Conservation (phyloP, 2,888 invertebrate genomes). For the Eristalis pertinax region DNA sequence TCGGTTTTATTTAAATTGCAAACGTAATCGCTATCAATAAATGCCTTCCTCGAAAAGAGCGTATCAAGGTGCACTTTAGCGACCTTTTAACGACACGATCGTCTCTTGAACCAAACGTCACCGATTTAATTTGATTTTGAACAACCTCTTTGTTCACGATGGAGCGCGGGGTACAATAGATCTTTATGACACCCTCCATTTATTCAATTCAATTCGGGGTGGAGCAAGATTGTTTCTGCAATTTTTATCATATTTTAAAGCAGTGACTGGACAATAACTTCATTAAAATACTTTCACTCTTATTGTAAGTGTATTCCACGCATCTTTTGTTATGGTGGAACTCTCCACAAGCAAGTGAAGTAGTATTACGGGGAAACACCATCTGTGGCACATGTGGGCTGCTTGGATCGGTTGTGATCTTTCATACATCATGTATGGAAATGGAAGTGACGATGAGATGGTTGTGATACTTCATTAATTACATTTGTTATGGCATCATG, state of each 20-base stretch:
- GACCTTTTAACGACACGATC: too few relatives aligned
- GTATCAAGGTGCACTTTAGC: too few relatives aligned
- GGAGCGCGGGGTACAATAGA: too few relatives aligned
- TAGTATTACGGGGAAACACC: neutral
- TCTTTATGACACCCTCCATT: too few relatives aligned
- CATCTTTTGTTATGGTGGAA: neutral
- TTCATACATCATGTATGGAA: neutral
- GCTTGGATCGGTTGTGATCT: neutral
- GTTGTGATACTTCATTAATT: slow-evolving; percentile 4
- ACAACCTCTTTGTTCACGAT: too few relatives aligned
- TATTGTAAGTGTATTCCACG: neutral
- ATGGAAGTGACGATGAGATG: neutral
- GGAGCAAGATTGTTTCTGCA: neutral
- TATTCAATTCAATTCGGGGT: too few relatives aligned
- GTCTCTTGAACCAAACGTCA: too few relatives aligned
- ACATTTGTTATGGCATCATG: neutral
- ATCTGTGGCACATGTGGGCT: slow-evolving; percentile 2
- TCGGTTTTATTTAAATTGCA: too few relatives aligned
- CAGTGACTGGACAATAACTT: neutral
- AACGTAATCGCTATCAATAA: too few relatives aligned
- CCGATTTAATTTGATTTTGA: too few relatives aligned
- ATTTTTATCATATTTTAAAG: neutral
- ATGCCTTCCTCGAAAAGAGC: too few relatives aligned
- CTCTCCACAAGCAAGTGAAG: neutral
- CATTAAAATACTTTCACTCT: neutral